Conservation (phyloP, 2,888 invertebrate species). For the Ernsta delagoae region DNA sequence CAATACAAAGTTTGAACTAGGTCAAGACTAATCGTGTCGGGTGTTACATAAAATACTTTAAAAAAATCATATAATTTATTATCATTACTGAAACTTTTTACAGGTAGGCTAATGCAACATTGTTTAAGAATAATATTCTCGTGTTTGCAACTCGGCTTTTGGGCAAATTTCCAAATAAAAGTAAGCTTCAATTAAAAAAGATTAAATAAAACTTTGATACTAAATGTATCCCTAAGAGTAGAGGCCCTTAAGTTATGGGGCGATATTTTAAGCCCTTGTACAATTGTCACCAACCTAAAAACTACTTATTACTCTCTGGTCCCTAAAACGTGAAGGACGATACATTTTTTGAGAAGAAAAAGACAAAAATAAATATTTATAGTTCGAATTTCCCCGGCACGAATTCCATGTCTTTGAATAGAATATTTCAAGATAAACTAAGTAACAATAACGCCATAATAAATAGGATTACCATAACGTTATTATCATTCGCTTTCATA, state of each 20-base stretch:
- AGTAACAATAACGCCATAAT: not conserved
- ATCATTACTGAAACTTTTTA: no score
- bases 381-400: constrained; percentile 9
- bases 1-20: constrained; percentile 28
- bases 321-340: constrained; percentile 23
- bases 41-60: not conserved
- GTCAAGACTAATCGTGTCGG: constrained; percentile 17
- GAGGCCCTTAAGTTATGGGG: not conserved
- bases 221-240: not conserved
- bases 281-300: constrained; percentile 8
- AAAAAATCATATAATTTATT: no score
- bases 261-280: not conserved
- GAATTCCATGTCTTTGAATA: constrained; percentile 10
- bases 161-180: not conserved
- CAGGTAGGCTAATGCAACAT: no score
- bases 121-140: not conserved
- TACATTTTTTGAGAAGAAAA: not conserved
- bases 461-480: constrained; percentile 3
- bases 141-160: not conserved
- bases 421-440: constrained; percentile 5
- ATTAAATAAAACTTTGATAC: not conserved
- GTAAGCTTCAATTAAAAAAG: not conserved
- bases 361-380: not conserved
- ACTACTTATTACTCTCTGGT: constrained; percentile 17
- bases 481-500: constrained; percentile 13